Base-by-base conservation (phyloP, 2,888 invertebrate genomes). In the Yponomeuta cagnagella region DNA sequence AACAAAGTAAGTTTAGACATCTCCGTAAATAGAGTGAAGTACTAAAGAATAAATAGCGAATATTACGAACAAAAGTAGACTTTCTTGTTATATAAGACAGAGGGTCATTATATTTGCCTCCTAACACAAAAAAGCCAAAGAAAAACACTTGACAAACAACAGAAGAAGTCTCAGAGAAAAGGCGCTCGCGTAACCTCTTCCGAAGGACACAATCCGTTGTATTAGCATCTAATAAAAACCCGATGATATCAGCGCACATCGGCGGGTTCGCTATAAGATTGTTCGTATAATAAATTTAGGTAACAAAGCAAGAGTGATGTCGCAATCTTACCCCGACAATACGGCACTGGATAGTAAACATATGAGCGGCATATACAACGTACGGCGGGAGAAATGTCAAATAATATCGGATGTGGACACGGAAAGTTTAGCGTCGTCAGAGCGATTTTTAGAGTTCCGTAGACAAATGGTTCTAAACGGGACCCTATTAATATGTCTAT, bases 311-410 rank as follows among this genome's bases (percentile, higher is more conserved):
- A 74, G 70, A 72, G 73, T 74, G 74, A 76, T 77, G 75, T 75
- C 77, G 75, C 75, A 75, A 79, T 78, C 77, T 79, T 79, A 81
- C 23, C n/a, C 10, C 63, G 70, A 70, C 70, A 70, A 33, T 37
- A 63, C 68, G 48, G n/a, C 82, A 83, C 81, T 83, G 78, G 76
- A 76, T 70, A 37, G 75, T 71, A 70, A 66, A 82, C 76, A 77
- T 77, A 84, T 84, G 84, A 85, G 86, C 81, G 82, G 79, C 78
- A 77, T 79, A 84, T 84, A 83, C 87, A 85, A 86, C 86, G 65
- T 30, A 69, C 58, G 63, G 70, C 63, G 37, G 12, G 63, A 63
- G 70, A 63, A 70, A 63, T 63, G 63, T 70, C 63, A 63, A 63
- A 70, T 63, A 70, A 31, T 68, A 37, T 48, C 15, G 48, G 68